Evolutionary conservation across 2,113 vertebrate species (phyloP), one percentile per base, ranked within the genome.

Genomic region (Rhizomys pruinosus): DNA sequence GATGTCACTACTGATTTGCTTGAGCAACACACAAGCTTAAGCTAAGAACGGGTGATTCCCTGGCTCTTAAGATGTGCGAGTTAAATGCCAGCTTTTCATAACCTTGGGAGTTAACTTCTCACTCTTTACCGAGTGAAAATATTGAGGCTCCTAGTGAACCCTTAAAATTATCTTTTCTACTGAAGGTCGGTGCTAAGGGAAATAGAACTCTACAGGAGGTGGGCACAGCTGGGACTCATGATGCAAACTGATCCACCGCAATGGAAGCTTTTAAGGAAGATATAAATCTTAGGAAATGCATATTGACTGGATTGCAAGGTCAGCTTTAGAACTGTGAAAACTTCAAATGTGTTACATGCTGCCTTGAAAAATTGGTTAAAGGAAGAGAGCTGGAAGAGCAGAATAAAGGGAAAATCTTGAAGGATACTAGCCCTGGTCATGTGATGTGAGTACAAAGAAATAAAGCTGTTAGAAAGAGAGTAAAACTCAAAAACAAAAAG

Each of bases 351-450:
- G 39, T 89, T 57, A 81, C 37, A 42, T 17, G 15, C 13, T 37
- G 8, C 68, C 84, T 95, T 87, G 47, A 90, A 77, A 88, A 92
- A 47, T 88, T 34, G 2, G 23, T 61, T 71, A 76, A 12, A n/a
- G 72, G 57, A 87, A 93, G 68, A 74, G 2, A 66, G n/a, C n/a
- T 71, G 4, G 3, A 92, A 81, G 34, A 59, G 17, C 12, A 20
- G 16, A 86, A 39, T 57, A 15, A 91, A 66, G 13, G 34, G 22
- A 52, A 52, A 52, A 52, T 52, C 47, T 52, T 52, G 11, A 52
- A 52, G 47, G 11, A 52, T 52, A 52, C 47, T 52, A 52, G 47
- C 47, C 47, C 47, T 52, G 47, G 11, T 52, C 47, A 52, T 11
- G 11, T 52, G 11, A 52, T 52, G 47, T 52, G 47, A 52, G 47